Base-by-base conservation (phyloP, 2,888 invertebrate species). In the Phengaris alcon region DNA sequence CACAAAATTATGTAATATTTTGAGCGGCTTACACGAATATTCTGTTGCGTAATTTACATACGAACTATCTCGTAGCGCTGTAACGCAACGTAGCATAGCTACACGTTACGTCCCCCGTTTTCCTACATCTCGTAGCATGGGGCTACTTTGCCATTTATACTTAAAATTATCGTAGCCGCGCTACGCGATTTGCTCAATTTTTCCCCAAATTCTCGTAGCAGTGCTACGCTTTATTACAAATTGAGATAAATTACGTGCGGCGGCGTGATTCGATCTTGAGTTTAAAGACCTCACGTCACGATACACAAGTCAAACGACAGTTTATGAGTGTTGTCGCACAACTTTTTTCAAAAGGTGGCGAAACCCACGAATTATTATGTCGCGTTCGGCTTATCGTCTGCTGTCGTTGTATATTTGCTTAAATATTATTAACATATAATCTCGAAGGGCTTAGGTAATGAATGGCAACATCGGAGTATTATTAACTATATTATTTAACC, bases 341-440 rank as follows among this genome's bases (percentile, higher is more conserved):
- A 64, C 10, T 64, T 64, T 64, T 64, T 44, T 35, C 64, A 64
- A 64, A 35, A 64, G 64, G 64, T 35, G 64, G 64, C 64, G 35
- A 64, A 64, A 64, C 35, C 64, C 64, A 64, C 64, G 64, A 64
- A 64, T 44, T 44, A 44, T 44, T 64, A 64, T 64, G 64, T 64
- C 64, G 64, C 64, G 64, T 64, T 64, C 12, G 6, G 12, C 35
- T 64, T 64, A 64, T 64, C 64, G 35, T 15, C 35, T 22, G 22
- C 10, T 64, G 44, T 44, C 44, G 35, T 5, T 44, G 64, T 64
- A 22, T 22, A 64, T 64, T 64, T 64, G 44, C 35, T 44, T 64
- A 64, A 64, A 64, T 64, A 35, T 64, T 6, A 10, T 35, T 64
- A 64, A 64, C 64, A 64, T 64, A 35, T 59, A 59, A 59, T 64